These are phyloP conservation scores for Hartigia nigra DNA, from an alignment of 2,888 invertebrate genomes.

Conservation along the genomic window DNA sequence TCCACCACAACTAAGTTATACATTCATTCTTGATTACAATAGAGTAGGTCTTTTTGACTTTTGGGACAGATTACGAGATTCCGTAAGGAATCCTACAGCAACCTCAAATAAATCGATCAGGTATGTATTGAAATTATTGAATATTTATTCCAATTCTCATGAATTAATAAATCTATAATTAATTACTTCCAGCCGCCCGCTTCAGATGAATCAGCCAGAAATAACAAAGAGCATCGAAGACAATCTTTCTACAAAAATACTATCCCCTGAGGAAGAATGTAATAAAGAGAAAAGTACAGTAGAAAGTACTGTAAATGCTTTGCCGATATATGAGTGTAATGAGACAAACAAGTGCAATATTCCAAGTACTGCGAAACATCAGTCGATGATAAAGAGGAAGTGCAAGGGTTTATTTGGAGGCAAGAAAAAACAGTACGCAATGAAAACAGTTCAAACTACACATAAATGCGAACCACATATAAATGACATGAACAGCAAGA, in stretches of 20 bases:
- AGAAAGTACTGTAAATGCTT: neutral
- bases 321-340: neutral
- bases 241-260: neutral
- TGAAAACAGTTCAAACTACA: neutral
- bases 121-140: neutral
- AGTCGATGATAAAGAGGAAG: neutral
- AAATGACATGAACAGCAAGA: constrained; percentile 27
- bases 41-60: constrained; percentile 73
- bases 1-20: constrained; percentile 75
- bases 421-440: neutral
- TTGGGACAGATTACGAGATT: constrained; percentile 76
- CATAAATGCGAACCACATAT: constrained; percentile 18
- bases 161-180: neutral
- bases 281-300: neutral
- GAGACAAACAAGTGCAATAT: neutral
- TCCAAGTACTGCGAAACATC: neutral
- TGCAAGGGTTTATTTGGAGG: neutral
- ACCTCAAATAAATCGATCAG: neutral
- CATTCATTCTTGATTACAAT: constrained; percentile 74
- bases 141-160: neutral
- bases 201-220: neutral
- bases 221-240: neutral
- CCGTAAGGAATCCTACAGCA: constrained; percentile 60
- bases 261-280: neutral
- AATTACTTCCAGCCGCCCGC: neutral